A percentile compares a stretch with the other conserved stretches of the same genome.
Evolutionary conservation across 2,888 invertebrate genomes (phyloP).

Genomic region (Rhingia campestris): DNA sequence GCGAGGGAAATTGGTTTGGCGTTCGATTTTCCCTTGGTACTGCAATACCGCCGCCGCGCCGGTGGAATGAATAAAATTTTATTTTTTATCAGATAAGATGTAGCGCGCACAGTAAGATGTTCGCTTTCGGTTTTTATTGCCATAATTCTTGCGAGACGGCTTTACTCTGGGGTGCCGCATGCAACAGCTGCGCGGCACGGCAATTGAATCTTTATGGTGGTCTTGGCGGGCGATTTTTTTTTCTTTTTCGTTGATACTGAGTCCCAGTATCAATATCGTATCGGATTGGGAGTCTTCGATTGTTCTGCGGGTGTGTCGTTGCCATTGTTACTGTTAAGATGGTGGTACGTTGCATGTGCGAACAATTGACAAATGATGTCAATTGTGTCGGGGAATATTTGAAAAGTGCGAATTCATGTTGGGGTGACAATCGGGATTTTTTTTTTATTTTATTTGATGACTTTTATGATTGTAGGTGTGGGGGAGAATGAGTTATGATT

Average conservation of each 20-base stretch:
- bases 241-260: background rate
- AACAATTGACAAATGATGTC: conserved; percentile 73
- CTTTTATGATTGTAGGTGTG: conserved; percentile 57
- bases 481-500: conserved; percentile 59
- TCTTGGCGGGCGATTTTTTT: background rate
- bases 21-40: conserved; percentile 27
- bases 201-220: conserved; percentile 69
- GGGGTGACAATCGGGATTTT: conserved; percentile 59
- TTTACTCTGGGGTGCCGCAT: conserved; percentile 12
- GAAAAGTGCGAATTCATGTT: conserved; percentile 72
- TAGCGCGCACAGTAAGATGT: conserved; percentile 64
- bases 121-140: conserved; percentile 71
- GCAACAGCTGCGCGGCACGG: conserved; percentile 60
- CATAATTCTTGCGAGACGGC: conserved; percentile 57
- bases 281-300: conserved; percentile 50
- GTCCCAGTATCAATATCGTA: conserved; percentile 22
- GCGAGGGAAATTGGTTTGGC: conserved; percentile 53
- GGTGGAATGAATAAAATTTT: conserved; percentile 45
- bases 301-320: conserved; percentile 33
- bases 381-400: conserved; percentile 56
- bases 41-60: background rate
- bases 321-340: background rate
- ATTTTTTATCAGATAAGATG: conserved; percentile 71
- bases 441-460: conserved; percentile 65
- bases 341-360: conserved; percentile 44